These are phyloP conservation scores for Drosophila testacea DNA, from an alignment of 2,888 invertebrate genomes.

Conservation along the genomic window DNA sequence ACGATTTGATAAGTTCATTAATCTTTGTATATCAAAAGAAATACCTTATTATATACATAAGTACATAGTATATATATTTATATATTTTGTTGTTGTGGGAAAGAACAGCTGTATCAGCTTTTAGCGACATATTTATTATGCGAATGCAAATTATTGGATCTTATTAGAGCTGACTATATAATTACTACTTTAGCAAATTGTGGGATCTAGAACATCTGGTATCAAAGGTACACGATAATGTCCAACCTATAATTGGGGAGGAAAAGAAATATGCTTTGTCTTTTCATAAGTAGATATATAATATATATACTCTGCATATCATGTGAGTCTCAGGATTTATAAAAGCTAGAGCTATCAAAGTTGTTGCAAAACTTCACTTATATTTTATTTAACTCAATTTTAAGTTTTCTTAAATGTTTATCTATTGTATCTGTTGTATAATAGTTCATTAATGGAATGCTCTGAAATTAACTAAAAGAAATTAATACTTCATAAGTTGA, in stretches of 20 bases:
- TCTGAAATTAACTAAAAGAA: too few species aligned
- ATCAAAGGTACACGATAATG: neutral
- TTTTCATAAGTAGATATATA: too few species aligned
- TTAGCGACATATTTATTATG: slow-evolving; percentile 4
- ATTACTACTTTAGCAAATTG: neutral
- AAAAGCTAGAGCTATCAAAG: neutral
- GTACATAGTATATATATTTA: neutral
- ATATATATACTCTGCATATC: too few species aligned
- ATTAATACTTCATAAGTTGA: too few species aligned
- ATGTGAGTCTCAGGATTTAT: too few species aligned
- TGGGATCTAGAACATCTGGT: slow-evolving; percentile 13
- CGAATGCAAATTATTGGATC: neutral
- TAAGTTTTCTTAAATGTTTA: too few species aligned
- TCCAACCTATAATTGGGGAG: neutral
- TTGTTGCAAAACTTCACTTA: neutral
- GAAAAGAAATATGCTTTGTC: too few species aligned
- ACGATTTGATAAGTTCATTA: neutral
- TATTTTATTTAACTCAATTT: too few species aligned
- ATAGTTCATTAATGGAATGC: too few species aligned
- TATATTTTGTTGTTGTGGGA: neutral
- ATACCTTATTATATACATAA: neutral
- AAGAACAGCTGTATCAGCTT: slow-evolving; percentile 1
- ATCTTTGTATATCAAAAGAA: neutral
- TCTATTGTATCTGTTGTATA: too few species aligned
- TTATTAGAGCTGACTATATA: neutral